Evolutionary conservation across 2,797 vertebrate genomes (phyloP).

Genomic region (Lates japonicus): DNA sequence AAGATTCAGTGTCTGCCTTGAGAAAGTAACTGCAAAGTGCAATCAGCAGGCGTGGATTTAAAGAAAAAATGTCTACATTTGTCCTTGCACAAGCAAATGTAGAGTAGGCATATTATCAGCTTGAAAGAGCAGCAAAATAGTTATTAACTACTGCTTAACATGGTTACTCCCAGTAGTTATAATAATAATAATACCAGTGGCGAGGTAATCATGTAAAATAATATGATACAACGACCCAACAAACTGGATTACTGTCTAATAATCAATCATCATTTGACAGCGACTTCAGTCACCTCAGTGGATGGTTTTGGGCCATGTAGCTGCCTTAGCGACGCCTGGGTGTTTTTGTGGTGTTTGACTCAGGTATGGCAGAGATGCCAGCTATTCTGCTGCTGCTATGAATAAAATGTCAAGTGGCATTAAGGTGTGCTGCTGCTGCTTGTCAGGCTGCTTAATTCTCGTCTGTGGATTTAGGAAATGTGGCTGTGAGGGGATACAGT

Average conservation of each 20-base stretch:
- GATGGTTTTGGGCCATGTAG: not conserved
- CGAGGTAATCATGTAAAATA: not conserved
- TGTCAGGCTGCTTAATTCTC: not conserved
- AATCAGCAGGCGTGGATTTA: not conserved
- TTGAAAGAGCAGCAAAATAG: not conserved
- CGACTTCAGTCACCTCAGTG: not conserved
- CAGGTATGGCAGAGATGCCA: conserved; percentile 32
- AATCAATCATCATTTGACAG: conserved; percentile 7
- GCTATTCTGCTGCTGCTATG: conserved; percentile 44
- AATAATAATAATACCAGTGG: not conserved
- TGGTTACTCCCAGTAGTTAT: not conserved
- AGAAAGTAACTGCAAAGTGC: not conserved
- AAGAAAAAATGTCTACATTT: not conserved
- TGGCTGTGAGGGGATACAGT: not conserved
- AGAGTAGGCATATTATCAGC: not conserved
- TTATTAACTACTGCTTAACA: not conserved
- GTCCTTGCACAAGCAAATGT: not conserved
- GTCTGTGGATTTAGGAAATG: not conserved
- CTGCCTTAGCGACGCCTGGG: not conserved
- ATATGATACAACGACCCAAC: not conserved
- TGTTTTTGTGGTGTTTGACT: conserved; percentile 12
- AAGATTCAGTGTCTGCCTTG: conserved; percentile 14
- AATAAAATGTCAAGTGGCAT: conserved; percentile 11
- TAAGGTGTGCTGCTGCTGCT: conserved; percentile 27
- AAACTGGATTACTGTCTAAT: not conserved